Percentiles rank a stretch among this genome's conserved stretches.
phyloP scores from a whole-genome alignment of 1,140 invertebrate genomes.

The Macrotrachela quadricornifera region DNA sequence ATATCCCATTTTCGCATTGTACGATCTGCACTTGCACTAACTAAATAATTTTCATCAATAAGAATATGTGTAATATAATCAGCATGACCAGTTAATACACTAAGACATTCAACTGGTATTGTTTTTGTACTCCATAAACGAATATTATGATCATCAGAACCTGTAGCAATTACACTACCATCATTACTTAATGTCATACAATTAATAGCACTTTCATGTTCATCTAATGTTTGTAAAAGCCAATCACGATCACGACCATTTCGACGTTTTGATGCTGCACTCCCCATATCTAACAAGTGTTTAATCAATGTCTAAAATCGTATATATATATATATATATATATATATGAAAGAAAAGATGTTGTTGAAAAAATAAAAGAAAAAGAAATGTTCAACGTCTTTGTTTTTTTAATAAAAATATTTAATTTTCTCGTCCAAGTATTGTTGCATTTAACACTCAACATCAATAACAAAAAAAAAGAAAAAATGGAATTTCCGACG shows the following conservation, averaged over 20 bases:
- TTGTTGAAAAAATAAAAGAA: no score
- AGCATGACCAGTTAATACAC: constrained; percentile 31
- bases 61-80: constrained; percentile 35
- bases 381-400: no score
- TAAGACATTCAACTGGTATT: constrained; percentile 33
- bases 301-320: no score
- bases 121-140: constrained; percentile 35
- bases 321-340: no score
- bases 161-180: constrained; percentile 34
- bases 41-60: constrained; percentile 33
- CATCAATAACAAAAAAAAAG: no score
- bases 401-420: no score
- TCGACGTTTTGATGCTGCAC: no score
- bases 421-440: no score
- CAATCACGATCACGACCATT: neutral
- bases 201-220: constrained; percentile 34
- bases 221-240: constrained; percentile 11
- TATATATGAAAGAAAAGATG: no score
- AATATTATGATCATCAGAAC: constrained; percentile 34
- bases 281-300: no score
- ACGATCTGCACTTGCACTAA: constrained; percentile 36
- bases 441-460: no score
- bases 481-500: no score
- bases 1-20: constrained; percentile 39
- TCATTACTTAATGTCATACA: constrained; percentile 38